Evolutionary conservation across 1,140 invertebrate species (phyloP).

Genomic region (Habropoda laboriosa): DNA sequence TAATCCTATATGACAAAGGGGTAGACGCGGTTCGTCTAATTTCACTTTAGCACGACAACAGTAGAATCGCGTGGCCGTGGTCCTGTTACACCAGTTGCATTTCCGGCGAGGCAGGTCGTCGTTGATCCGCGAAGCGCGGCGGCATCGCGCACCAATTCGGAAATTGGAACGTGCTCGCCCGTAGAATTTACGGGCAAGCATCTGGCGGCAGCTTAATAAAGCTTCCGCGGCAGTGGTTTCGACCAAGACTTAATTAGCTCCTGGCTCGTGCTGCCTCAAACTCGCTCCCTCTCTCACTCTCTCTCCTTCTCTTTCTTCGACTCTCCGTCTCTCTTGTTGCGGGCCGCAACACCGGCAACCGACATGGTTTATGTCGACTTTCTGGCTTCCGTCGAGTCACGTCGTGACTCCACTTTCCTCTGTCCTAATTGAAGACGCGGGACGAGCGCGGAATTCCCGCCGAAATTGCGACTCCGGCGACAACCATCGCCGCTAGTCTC

Average conservation of each 20-base stretch:
- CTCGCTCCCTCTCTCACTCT: neutral
- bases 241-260: constrained; percentile 66
- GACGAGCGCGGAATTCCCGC: neutral
- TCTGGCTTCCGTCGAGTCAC: constrained; percentile 31
- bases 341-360: constrained; percentile 22
- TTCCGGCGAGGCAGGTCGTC: constrained; percentile 27
- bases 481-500: neutral
- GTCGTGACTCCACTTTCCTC: constrained; percentile 15
- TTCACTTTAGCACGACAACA: too few relatives aligned
- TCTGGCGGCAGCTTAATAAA: constrained; percentile 68
- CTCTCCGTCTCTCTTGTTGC: constrained; percentile 37
- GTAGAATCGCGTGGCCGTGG: neutral
- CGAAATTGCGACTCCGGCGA: neutral
- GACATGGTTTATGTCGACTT: constrained; percentile 38
- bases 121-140: constrained; percentile 9
- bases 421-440: constrained; percentile 44
- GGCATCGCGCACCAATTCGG: constrained; percentile 52
- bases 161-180: constrained; percentile 63
- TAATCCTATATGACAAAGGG: too few relatives aligned
- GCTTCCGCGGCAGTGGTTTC: constrained; percentile 56
- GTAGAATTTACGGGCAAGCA: constrained; percentile 59
- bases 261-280: constrained; percentile 9
- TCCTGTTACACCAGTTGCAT: constrained; percentile 59
- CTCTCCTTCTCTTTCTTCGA: constrained; percentile 24
- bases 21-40: too few relatives aligned